Percentiles rank a stretch among this genome's conserved stretches.
phyloP scores from a whole-genome alignment of 2,797 vertebrate species.

The Lepilemur septentrionalis region DNA sequence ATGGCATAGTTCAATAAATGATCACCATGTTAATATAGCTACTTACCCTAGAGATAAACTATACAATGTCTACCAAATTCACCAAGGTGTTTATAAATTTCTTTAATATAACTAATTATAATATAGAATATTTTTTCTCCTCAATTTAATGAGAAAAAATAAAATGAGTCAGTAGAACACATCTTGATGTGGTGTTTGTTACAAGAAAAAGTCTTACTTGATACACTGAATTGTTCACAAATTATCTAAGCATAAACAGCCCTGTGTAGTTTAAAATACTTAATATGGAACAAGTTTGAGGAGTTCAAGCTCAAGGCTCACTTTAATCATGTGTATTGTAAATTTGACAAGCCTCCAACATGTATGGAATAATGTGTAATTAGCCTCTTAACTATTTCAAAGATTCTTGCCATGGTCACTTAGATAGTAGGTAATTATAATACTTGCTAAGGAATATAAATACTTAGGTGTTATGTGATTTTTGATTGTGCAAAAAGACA shows the following conservation, averaged over 20 bases:
- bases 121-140: background rate
- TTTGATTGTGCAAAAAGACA: background rate
- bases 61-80: slow-evolving; percentile 36
- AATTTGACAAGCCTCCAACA: slow-evolving; percentile 4
- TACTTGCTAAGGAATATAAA: slow-evolving; percentile 21
- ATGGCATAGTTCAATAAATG: slow-evolving; percentile 10
- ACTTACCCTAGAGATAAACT: slow-evolving; percentile 3
- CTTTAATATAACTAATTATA: background rate
- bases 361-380: background rate
- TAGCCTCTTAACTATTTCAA: background rate
- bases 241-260: background rate
- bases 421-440: background rate
- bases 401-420: background rate
- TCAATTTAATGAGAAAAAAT: slow-evolving; percentile 14
- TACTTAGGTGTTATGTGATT: background rate
- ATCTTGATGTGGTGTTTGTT: background rate
- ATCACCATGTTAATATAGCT: background rate
- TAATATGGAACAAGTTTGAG: slow-evolving; percentile 6
- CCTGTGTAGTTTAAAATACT: background rate
- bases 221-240: background rate
- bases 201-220: background rate
- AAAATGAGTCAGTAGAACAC: background rate
- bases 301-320: background rate
- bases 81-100: slow-evolving; percentile 37
- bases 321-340: background rate